phyloP scores from a whole-genome alignment of 2,113 vertebrate genomes.

The Xyliphius kryptos region DNA sequence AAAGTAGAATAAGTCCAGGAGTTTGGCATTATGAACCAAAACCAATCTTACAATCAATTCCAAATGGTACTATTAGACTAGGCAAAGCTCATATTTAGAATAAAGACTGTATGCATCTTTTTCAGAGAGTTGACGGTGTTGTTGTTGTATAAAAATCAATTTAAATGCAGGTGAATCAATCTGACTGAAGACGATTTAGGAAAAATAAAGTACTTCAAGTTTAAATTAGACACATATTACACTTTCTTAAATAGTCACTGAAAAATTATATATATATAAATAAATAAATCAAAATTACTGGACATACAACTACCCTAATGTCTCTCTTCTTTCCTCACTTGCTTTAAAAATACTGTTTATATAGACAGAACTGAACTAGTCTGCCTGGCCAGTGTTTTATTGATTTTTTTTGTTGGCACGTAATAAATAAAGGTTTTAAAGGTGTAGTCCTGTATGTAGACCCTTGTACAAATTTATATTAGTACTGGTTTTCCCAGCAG shows the following conservation, averaged over 20 bases:
- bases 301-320: not conserved
- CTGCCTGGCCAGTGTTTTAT: not conserved
- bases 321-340: not conserved
- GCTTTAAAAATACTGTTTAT: not conserved
- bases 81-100: not conserved
- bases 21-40: no score
- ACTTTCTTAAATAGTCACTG: no score
- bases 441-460: not conserved
- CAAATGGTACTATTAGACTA: no score
- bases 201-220: not conserved
- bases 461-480: not conserved
- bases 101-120: not conserved
- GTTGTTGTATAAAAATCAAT: no score
- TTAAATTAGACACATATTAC: not conserved
- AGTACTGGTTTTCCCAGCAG: not conserved
- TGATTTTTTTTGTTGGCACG: not conserved
- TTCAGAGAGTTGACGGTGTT: not conserved
- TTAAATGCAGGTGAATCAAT: no score
- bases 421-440: slow-evolving; percentile 2
- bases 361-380: not conserved
- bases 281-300: not conserved
- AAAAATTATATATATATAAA: no score
- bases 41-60: no score
- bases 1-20: no score
- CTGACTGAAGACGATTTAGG: not conserved